Evolutionary conservation across 2,888 invertebrate genomes (phyloP).

Genomic region (Gymnocheta viridis): DNA sequence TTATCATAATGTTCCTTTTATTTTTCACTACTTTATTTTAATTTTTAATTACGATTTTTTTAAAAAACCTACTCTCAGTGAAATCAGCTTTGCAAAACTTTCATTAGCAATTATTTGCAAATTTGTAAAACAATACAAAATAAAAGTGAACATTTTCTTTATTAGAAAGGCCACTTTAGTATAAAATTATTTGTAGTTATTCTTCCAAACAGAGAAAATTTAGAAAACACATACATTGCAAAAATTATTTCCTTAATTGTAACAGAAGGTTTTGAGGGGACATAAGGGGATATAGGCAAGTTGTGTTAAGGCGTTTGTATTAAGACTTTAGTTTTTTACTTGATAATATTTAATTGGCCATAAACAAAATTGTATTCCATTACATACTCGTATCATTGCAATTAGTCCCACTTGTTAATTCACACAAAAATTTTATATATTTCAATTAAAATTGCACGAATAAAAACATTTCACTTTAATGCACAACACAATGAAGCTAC

Average conservation of each 20-base stretch:
- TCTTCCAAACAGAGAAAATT: constrained; percentile 3
- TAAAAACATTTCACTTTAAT: background rate
- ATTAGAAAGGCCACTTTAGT: background rate
- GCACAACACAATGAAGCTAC: background rate
- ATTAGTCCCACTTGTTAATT: background rate
- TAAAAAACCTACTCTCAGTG: too few species aligned
- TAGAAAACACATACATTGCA: background rate
- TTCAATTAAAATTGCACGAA: constrained; percentile 7
- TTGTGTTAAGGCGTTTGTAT: constrained; percentile 3
- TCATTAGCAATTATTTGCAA: background rate
- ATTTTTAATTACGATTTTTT: background rate
- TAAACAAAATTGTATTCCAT: background rate
- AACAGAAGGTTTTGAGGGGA: too few species aligned
- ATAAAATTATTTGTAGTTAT: background rate
- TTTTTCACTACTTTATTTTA: too few species aligned
- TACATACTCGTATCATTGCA: background rate
- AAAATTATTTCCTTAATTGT: constrained; percentile 15
- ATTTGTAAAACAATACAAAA: background rate
- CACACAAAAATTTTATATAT: constrained; percentile 2
- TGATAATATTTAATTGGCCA: constrained; percentile 2
- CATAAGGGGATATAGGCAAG: background rate
- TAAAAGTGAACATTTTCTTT: background rate
- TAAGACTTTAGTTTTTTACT: constrained; percentile 42
- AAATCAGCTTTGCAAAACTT: too few species aligned
- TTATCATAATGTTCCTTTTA: too few species aligned